A percentile compares a stretch with the other conserved stretches of the same genome.
These are phyloP conservation scores for Petrocephalus zakoni DNA, from an alignment of 2,113 vertebrate genomes.

Conservation along the genomic window DNA sequence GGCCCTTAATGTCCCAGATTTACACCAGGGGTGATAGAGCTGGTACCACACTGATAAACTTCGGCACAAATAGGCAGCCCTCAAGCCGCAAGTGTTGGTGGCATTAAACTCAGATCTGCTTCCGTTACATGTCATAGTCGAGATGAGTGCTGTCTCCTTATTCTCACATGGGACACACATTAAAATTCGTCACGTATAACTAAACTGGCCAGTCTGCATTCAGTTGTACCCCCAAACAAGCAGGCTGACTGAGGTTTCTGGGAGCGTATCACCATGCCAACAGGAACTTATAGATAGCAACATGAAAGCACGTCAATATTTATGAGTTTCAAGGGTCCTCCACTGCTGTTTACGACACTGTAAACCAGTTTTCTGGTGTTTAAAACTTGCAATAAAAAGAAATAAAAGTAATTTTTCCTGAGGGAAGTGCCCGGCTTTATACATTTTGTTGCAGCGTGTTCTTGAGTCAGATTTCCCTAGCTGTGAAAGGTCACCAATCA, in stretches of 20 bases:
- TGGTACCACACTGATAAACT: not conserved
- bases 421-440: not conserved
- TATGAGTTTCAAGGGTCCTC: conserved; percentile 13
- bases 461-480: not conserved
- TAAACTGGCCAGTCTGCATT: conserved; percentile 13
- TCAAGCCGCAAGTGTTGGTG: not conserved
- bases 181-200: not conserved
- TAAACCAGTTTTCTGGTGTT: not conserved
- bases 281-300: conserved; percentile 22
- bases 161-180: not conserved
- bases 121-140: not conserved
- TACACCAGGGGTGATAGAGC: not conserved
- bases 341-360: conserved; percentile 6
- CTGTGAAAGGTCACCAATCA: not conserved
- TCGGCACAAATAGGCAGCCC: not conserved
- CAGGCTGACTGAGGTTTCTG: conserved; percentile 10
- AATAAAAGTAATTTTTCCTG: not conserved
- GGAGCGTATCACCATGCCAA: conserved; percentile 19
- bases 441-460: not conserved
- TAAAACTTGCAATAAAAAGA: not conserved
- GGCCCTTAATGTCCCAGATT: not conserved
- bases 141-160: not conserved
- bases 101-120: not conserved
- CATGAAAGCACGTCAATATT: conserved; percentile 11
- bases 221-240: not conserved